A percentile compares a stretch with the other conserved stretches of the same genome.
Conservation (phyloP, 2,797 vertebrate genomes). For the Spheniscus humboldti region DNA sequence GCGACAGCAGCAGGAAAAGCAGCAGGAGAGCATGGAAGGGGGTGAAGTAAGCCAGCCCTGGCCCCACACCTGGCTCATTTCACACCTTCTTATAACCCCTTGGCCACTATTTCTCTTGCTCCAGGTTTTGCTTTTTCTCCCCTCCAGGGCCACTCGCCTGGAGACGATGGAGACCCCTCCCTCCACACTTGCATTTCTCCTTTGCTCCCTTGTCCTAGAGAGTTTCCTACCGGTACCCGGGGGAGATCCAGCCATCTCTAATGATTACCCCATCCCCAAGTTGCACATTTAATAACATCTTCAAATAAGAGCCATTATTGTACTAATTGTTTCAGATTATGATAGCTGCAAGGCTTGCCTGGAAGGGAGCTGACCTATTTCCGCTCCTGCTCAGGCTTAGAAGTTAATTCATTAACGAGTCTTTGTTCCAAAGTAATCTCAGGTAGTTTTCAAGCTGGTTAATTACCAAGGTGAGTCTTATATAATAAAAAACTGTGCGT, state of each 20-base stretch:
- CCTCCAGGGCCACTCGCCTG: accelerated
- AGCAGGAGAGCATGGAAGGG: neutral
- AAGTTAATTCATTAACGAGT: neutral
- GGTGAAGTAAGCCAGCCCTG: neutral
- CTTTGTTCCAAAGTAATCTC: neutral
- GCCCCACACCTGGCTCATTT: neutral
- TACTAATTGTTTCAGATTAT: neutral
- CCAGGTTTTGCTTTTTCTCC: neutral
- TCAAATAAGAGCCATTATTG: neutral
- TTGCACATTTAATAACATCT: neutral
- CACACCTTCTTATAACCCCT: neutral
- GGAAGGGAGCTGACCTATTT: neutral
- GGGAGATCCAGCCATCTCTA: neutral
- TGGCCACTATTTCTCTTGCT: neutral
- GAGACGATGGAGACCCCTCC: neutral
- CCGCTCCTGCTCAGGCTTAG: neutral
- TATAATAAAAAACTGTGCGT: accelerated
- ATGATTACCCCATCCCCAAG: neutral
- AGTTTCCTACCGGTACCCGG: accelerated
- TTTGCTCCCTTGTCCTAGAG: neutral
- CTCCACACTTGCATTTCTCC: neutral
- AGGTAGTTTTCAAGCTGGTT: neutral
- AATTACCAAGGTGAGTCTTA: neutral
- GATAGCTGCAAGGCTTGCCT: neutral
- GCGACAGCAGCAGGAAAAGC: neutral